Conservation (phyloP, 2,113 vertebrate species). For the Progne subis region DNA sequence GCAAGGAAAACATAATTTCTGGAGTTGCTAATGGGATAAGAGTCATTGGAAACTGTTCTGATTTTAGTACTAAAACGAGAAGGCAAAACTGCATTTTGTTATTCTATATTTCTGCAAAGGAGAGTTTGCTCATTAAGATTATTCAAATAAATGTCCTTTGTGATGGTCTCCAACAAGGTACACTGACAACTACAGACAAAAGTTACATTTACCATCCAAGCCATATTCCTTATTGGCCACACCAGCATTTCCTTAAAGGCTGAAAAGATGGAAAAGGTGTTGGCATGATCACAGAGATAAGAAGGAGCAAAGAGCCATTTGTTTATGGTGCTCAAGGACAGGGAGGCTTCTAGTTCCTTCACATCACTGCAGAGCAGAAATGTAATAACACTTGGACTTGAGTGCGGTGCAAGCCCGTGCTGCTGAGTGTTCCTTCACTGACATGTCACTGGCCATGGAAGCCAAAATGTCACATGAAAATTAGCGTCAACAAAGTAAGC, state of each 20-base stretch:
- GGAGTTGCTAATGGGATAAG: conserved; percentile 7
- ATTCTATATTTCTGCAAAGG: not conserved
- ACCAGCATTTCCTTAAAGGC: not conserved
- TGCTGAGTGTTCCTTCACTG: not conserved
- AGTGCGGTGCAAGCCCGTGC: not conserved
- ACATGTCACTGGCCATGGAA: not conserved
- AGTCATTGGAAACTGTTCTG: not conserved
- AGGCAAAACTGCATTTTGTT: conserved; percentile 19
- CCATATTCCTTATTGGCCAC: not conserved
- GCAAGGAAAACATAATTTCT: not conserved
- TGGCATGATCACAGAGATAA: not conserved
- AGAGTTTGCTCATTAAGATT: not conserved
- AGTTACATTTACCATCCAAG: not conserved
- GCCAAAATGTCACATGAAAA: not conserved
- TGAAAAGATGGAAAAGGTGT: not conserved
- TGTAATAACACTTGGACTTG: not conserved
- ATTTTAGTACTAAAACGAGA: not conserved
- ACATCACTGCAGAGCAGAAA: not conserved
- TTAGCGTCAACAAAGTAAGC: not conserved
- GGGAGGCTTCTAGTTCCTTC: not conserved
- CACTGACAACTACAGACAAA: not conserved
- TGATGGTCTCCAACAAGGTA: not conserved
- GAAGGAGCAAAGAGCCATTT: not conserved
- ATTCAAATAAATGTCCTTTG: not conserved
- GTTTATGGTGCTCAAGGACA: not conserved